Evolutionary conservation across 2,797 vertebrate genomes (phyloP).

Genomic region (Catharus ustulatus): DNA sequence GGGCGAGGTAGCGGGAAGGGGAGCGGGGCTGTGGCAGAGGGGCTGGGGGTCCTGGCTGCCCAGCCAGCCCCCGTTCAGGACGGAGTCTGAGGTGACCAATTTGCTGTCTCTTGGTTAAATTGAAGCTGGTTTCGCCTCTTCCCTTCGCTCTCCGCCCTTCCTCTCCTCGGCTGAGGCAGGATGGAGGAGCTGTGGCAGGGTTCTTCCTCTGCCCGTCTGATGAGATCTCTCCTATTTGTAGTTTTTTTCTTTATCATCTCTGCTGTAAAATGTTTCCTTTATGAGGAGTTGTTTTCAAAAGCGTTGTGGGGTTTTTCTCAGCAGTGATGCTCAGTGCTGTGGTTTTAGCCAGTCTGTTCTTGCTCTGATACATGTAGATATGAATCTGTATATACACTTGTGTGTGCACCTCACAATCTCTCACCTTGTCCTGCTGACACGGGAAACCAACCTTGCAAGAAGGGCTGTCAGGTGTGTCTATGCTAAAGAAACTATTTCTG

Average conservation of each 20-base stretch:
- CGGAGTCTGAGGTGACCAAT: not conserved
- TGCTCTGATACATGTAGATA: fast-evolving
- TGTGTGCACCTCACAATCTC: fast-evolving
- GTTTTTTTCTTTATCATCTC: not conserved
- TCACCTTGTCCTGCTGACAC: not conserved
- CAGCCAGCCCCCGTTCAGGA: fast-evolving
- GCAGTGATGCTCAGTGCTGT: not conserved
- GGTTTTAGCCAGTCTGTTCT: not conserved
- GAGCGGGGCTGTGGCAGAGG: not conserved
- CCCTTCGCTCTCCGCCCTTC: conserved; percentile 23
- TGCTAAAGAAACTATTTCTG: not conserved
- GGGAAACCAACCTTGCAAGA: not conserved
- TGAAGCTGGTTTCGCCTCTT: not conserved
- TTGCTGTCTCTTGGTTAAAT: not conserved
- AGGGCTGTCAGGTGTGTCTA: not conserved
- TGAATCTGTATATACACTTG: fast-evolving
- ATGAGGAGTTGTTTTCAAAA: not conserved
- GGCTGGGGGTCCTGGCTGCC: not conserved
- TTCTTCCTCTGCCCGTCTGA: not conserved
- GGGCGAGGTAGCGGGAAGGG: not conserved
- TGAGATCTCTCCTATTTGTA: not conserved
- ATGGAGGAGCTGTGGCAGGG: not conserved
- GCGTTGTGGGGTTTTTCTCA: not conserved
- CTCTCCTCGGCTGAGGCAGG: conserved; percentile 1
- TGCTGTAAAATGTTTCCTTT: not conserved